phyloP scores from a whole-genome alignment of 2,113 vertebrate species.

The Pogonocichla stellata region DNA sequence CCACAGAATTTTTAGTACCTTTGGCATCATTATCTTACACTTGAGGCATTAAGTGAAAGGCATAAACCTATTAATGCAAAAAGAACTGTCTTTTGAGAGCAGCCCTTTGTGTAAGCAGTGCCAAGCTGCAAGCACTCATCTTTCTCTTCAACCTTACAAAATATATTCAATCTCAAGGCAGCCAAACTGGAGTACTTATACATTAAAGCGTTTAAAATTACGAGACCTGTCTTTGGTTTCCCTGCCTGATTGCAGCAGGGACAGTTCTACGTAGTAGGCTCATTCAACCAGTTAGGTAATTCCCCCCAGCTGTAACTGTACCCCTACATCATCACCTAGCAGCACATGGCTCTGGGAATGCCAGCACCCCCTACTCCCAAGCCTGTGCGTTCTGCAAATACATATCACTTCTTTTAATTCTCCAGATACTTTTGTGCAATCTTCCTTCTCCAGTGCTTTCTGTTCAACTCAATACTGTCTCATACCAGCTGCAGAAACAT shows the following conservation, averaged over 20 bases:
- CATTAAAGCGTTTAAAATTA: not conserved
- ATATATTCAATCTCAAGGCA: not conserved
- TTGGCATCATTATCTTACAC: not conserved
- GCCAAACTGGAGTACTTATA: not conserved
- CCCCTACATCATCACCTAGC: not conserved
- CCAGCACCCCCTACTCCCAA: not conserved
- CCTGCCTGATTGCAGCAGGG: not conserved
- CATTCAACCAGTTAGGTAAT: not conserved
- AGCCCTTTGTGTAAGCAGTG: not conserved
- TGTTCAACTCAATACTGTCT: not conserved
- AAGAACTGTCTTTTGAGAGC: not conserved
- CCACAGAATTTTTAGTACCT: not conserved
- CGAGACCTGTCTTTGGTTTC: not conserved
- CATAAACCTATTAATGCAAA: not conserved
- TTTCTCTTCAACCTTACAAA: not conserved
- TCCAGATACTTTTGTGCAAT: not conserved
- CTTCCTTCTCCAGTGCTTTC: not conserved
- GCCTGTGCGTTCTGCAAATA: not conserved
- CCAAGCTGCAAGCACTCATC: not conserved
- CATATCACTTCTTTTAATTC: not conserved
- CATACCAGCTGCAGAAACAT: not conserved
- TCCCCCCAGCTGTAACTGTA: not conserved
- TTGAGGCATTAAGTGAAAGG: not conserved
- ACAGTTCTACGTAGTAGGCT: not conserved
- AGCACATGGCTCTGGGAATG: not conserved